Percentiles rank a stretch among this genome's conserved stretches.
Conservation (phyloP, 2,797 vertebrate species). For the Aplochiton taeniatus region DNA sequence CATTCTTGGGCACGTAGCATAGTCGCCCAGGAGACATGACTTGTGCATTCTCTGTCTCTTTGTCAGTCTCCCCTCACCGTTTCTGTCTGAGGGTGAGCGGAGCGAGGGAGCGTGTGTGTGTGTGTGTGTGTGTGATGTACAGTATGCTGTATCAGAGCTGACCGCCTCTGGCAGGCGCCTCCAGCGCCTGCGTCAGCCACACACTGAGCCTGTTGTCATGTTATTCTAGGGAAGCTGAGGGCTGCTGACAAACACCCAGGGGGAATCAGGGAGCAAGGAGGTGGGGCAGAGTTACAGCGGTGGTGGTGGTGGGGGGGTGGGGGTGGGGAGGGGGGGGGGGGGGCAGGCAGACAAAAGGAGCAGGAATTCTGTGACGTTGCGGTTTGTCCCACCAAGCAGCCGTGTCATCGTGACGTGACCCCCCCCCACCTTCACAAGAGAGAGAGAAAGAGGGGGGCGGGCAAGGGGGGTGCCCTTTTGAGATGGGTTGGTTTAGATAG, state of each 20-base stretch:
- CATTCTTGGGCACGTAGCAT: constrained; percentile 68
- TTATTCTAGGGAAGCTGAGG: constrained; percentile 75
- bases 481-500: not conserved
- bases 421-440: not conserved
- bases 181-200: constrained; percentile 69
- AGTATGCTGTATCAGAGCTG: constrained; percentile 58
- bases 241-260: constrained; percentile 69
- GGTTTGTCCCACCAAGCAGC: constrained; percentile 52
- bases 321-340: constrained; percentile 44
- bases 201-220: constrained; percentile 61
- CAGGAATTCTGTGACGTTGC: constrained; percentile 68
- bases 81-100: constrained; percentile 31
- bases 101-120: not conserved
- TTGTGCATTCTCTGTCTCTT: constrained; percentile 56
- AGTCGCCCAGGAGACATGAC: constrained; percentile 64
- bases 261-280: constrained; percentile 44
- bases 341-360: constrained; percentile 66
- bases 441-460: constrained; percentile 37
- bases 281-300: constrained; percentile 30
- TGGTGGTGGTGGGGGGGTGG: constrained; percentile 39
- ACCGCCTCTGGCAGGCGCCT: constrained; percentile 63
- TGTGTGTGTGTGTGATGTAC: constrained; percentile 46
- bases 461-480: constrained; percentile 56
- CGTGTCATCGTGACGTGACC: constrained; percentile 63
- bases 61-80: constrained; percentile 42